Percentiles rank a stretch among this genome's conserved stretches.
Conservation (phyloP, 1,140 invertebrate genomes). For the Megalonaias nervosa region DNA sequence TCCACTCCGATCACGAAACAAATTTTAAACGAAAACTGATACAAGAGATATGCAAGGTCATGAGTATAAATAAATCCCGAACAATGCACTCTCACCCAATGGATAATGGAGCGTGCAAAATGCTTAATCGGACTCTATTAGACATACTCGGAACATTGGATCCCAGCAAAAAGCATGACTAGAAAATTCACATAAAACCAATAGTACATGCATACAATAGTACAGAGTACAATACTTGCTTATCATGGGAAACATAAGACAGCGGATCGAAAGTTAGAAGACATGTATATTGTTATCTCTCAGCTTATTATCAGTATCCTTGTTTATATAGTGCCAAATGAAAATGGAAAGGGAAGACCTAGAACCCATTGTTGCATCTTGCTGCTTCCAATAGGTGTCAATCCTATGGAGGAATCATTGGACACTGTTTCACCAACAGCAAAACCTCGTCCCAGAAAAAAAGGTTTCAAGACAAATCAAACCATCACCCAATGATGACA, state of each 20-base stretch:
- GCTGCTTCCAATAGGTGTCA: too few species aligned
- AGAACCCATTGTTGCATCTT: not conserved
- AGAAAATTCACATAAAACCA: conserved; percentile 7
- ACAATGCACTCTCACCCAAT: conserved; percentile 24
- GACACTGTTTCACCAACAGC: too few species aligned
- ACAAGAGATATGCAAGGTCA: conserved; percentile 10
- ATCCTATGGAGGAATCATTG: too few species aligned
- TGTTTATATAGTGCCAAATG: conserved; percentile 10
- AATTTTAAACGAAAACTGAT: conserved; percentile 29
- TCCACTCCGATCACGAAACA: conserved; percentile 28
- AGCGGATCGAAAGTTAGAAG: not conserved
- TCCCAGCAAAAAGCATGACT: conserved; percentile 8
- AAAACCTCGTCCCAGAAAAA: too few species aligned
- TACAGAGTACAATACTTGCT: conserved; percentile 1
- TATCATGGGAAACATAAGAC: conserved; percentile 1
- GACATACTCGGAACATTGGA: conserved; percentile 9
- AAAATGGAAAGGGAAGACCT: not conserved
- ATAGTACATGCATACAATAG: conserved; percentile 23
- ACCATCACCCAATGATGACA: too few species aligned
- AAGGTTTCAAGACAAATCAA: too few species aligned
- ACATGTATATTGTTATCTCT: conserved; percentile 6
- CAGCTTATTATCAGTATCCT: conserved; percentile 11
- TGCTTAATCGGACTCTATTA: conserved; percentile 12
- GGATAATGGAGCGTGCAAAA: conserved; percentile 15
- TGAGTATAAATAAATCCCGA: conserved; percentile 10